Conservation (phyloP, 2,888 invertebrate genomes). For the Elysia crispata region DNA sequence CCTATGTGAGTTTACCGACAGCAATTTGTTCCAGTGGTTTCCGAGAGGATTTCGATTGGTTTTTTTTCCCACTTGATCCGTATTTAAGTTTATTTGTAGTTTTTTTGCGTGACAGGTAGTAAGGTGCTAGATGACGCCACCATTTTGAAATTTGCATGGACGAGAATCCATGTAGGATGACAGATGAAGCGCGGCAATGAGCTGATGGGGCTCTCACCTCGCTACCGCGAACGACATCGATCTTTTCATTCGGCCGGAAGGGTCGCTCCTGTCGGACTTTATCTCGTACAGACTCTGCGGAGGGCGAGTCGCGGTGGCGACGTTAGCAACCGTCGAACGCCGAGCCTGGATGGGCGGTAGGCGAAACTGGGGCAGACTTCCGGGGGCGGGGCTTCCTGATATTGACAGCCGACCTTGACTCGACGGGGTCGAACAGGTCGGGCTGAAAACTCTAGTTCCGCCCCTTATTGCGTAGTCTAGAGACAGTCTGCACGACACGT, state of each 20-base stretch:
- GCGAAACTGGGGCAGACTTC: background rate
- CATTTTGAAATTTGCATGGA: background rate
- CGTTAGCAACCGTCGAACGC: conserved; percentile 15
- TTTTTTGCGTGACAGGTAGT: no score
- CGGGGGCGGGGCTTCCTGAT: conserved; percentile 5
- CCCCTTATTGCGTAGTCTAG: background rate
- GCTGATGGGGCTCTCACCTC: background rate
- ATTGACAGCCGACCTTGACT: background rate
- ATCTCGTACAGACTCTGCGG: background rate
- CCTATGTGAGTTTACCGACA: no score
- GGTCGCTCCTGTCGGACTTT: conserved; percentile 21
- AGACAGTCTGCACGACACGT: background rate
- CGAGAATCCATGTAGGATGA: background rate
- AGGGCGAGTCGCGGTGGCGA: background rate
- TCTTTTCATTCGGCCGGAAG: conserved; percentile 3
- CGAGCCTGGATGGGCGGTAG: conserved; percentile 36
- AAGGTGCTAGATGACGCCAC: background rate
- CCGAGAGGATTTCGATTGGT: no score
- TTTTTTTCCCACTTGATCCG: no score
- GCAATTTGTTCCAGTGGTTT: no score
- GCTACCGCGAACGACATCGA: conserved; percentile 28
- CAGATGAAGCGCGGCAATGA: background rate
- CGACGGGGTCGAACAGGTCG: background rate
- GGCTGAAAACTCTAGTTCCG: background rate
- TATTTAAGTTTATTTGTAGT: no score